Evolutionary conservation across 1,140 invertebrate species (phyloP).

Genomic region (Pachypsylla venusta): DNA sequence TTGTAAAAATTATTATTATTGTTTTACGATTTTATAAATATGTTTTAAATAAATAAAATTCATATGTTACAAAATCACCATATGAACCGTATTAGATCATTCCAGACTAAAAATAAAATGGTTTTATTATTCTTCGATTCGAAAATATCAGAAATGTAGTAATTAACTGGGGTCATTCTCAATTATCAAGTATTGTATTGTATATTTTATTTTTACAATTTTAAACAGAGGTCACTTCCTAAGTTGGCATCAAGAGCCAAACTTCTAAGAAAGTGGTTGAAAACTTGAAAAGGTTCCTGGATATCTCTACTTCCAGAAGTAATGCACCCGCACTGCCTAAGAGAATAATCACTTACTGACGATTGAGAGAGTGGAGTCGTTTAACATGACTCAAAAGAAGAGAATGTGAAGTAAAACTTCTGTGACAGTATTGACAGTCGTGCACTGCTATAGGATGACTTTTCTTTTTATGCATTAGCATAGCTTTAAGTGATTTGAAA

Average conservation of each 20-base stretch:
- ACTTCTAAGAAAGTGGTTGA: background rate
- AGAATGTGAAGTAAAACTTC: background rate
- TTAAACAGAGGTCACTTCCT: background rate
- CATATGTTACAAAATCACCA: too few species aligned
- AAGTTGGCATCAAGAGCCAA: background rate
- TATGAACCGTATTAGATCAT: too few species aligned
- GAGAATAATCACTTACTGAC: background rate
- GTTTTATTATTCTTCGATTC: too few species aligned
- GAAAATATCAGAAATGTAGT: too few species aligned
- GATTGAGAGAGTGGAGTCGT: background rate
- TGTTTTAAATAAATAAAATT: too few species aligned
- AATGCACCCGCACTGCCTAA: background rate
- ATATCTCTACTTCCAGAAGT: background rate
- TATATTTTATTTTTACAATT: background rate
- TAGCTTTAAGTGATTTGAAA: constrained; percentile 12
- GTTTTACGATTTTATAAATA: too few species aligned
- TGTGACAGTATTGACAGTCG: background rate
- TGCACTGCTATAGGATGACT: constrained; percentile 1
- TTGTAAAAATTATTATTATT: too few species aligned
- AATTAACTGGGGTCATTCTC: too few species aligned
- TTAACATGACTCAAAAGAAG: background rate
- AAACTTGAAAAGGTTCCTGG: background rate
- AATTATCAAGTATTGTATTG: background rate
- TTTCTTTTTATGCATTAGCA: background rate
- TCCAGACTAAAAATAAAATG: too few species aligned